A percentile compares a stretch with the other conserved stretches of the same genome.
phyloP scores from a whole-genome alignment of 2,888 invertebrate genomes.

The Labia minor region DNA sequence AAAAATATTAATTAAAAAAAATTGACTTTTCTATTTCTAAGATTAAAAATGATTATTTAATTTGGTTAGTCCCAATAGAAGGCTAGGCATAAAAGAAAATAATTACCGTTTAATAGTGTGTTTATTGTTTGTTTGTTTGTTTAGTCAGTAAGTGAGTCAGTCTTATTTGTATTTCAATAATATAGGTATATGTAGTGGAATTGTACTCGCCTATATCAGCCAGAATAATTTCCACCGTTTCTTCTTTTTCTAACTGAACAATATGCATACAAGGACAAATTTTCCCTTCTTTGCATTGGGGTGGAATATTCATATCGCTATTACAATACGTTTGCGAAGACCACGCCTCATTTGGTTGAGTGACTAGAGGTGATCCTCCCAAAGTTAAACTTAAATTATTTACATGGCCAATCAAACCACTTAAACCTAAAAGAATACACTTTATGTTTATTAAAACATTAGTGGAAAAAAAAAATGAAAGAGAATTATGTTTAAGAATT shows the following conservation, averaged over 20 bases:
- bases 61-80: too few species aligned
- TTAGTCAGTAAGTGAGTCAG: too few species aligned
- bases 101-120: too few species aligned
- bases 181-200: too few species aligned
- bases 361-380: conserved; percentile 65
- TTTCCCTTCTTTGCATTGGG: conserved; percentile 28
- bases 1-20: too few species aligned
- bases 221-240: conserved; percentile 60
- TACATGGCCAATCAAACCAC: conserved; percentile 38
- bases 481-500: background rate
- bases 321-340: background rate
- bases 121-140: too few species aligned
- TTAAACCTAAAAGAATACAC: background rate
- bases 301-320: background rate
- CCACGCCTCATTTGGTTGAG: conserved; percentile 49
- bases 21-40: too few species aligned
- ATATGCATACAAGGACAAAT: conserved; percentile 64
- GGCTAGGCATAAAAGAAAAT: too few species aligned
- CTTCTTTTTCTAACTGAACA: conserved; percentile 52
- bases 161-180: too few species aligned
- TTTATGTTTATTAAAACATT: too few species aligned
- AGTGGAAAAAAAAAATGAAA: background rate
- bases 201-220: conserved; percentile 56
- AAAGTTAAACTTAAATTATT: conserved; percentile 66
- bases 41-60: too few species aligned